Evolutionary conservation across 2,113 vertebrate genomes (phyloP), one percentile per base, ranked within the genome.

Genomic region (Symphodus melops): DNA sequence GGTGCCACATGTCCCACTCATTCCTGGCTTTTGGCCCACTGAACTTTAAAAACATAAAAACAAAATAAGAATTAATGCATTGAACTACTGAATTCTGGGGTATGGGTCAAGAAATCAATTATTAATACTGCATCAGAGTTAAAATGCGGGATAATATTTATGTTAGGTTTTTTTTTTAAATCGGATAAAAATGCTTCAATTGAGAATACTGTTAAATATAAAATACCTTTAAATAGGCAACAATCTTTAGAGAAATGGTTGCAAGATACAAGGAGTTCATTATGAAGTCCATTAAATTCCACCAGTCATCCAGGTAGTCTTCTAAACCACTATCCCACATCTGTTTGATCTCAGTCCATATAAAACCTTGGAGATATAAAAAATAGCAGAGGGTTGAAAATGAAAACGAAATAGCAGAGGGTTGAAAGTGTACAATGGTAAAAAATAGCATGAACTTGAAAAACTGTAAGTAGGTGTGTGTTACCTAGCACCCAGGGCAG

Each of bases 201-300:
- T 48, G 6, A 19, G 14, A 17, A 51, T 19, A 12, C 1, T 0
- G 46, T 25, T 77, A 79, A 12, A 49, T 39, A 51, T 51, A 44
- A 46, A 49, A 21, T 96, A 99, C 98, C 98, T 97, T 97, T 49
- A 91, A 76, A 91, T 95, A 97, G 14, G 97, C 97, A 77, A 99
- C 96, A 52, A 99, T 95, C 94, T 99, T 99, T 72, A 99, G 92
- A 56, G 98, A 96, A 84, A 99, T 98, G 71, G 98, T 99, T 85
- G 97, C 96, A 84, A 99, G 92, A 77, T 99, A 99, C 84, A 99
- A 91, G 58, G 97, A 95, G 86, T 99, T 99, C 97, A 99, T 99
- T 67, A 99, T 96, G 85, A 99, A 99, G 92, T 99, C 98, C 98
- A 99, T 98, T 28, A 99, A 93, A 75, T 99, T 99, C 98, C 98